Percentiles rank a stretch among this genome's conserved stretches.
Evolutionary conservation across 2,113 vertebrate species (phyloP).

Genomic region (Sialia sialis): DNA sequence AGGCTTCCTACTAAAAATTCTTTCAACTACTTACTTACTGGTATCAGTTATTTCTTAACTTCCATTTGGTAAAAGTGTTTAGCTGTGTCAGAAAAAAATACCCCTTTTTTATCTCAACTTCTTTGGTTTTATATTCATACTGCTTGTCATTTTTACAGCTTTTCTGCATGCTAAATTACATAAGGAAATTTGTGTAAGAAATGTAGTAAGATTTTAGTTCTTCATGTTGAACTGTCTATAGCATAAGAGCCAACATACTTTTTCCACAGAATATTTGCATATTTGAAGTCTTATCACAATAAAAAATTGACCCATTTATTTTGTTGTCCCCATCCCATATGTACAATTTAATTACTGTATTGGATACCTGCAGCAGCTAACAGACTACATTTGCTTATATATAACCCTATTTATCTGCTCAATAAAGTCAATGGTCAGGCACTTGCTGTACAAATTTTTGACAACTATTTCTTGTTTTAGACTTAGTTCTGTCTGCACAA

Average conservation of each 20-base stretch:
- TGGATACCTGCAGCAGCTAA: background rate
- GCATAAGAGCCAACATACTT: background rate
- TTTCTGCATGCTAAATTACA: background rate
- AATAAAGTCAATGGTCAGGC: background rate
- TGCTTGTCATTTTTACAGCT: constrained; percentile 20
- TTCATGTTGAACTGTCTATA: background rate
- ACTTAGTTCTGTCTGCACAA: background rate
- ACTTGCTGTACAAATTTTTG: background rate
- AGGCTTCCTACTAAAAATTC: constrained; percentile 4
- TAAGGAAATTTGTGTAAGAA: constrained; percentile 2
- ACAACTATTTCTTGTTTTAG: background rate
- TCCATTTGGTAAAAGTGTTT: constrained; percentile 33
- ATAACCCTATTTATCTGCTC: background rate
- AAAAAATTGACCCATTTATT: background rate
- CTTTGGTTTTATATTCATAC: constrained; percentile 8
- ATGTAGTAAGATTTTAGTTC: background rate
- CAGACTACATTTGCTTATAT: background rate
- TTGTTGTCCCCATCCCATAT: background rate
- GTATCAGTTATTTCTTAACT: constrained; percentile 16
- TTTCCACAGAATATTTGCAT: background rate
- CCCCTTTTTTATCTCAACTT: background rate
- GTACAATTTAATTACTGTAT: background rate
- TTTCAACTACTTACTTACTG: constrained; percentile 33
- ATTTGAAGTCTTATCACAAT: background rate
- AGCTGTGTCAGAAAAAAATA: constrained; percentile 20